Conservation (phyloP, 2,888 invertebrate genomes). For the Dioctria rufipes region DNA sequence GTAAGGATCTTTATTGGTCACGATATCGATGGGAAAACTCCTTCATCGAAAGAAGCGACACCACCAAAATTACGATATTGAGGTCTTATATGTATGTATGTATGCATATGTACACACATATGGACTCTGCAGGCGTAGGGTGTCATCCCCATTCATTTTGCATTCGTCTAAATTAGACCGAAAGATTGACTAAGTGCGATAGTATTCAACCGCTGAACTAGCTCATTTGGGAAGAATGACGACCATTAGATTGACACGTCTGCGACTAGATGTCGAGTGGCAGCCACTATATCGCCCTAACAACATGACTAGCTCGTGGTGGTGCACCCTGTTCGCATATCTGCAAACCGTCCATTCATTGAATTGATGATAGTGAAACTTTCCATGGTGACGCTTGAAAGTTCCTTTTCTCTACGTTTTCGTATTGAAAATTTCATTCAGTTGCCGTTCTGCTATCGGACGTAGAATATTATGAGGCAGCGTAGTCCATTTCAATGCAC, state of each 20-base stretch:
- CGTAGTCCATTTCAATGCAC: not conserved
- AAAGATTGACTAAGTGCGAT: constrained; percentile 18
- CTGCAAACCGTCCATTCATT: not conserved
- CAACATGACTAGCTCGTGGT: no score
- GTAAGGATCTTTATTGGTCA: constrained; percentile 14
- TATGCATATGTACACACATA: not conserved
- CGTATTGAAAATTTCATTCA: constrained; percentile 28
- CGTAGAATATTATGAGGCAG: not conserved
- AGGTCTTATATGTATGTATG: not conserved
- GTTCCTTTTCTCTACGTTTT: not conserved
- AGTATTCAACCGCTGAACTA: not conserved
- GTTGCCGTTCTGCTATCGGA: not conserved
- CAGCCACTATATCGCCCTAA: not conserved
- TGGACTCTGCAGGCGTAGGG: not conserved
- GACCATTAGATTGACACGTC: constrained; percentile 18
- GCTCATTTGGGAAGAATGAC: constrained; percentile 19
- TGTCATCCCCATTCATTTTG: not conserved
- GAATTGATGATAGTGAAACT: not conserved
- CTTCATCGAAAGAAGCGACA: not conserved
- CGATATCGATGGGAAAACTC: constrained; percentile 11
- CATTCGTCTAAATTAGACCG: constrained; percentile 34
- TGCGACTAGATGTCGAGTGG: not conserved
- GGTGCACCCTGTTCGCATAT: not conserved
- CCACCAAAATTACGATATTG: not conserved
- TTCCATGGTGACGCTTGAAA: not conserved